Conservation (phyloP, 2,113 vertebrate genomes). For the Labeo rohita region DNA sequence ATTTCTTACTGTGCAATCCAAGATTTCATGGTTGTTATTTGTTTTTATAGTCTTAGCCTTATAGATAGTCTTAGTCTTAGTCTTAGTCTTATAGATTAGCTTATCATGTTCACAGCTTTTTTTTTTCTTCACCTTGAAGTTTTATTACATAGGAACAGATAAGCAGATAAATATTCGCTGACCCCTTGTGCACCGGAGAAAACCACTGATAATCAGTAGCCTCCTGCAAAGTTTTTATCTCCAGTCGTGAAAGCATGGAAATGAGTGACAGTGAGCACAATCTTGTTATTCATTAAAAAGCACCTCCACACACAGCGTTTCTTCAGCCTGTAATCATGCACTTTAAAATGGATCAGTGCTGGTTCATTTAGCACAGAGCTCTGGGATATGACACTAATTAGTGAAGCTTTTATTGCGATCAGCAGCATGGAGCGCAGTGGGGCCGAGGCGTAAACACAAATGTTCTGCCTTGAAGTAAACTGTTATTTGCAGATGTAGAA, state of each 20-base stretch:
- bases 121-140: slow-evolving; percentile 17
- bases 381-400: slow-evolving; percentile 23
- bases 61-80: too few relatives aligned
- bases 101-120: neutral
- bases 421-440: neutral
- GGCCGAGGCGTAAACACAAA: neutral
- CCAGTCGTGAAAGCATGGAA: slow-evolving; percentile 2
- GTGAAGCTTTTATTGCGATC: slow-evolving; percentile 23
- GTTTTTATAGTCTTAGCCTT: neutral
- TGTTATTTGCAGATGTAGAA: slow-evolving; percentile 19
- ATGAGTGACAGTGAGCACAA: neutral
- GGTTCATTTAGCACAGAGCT: slow-evolving; percentile 37
- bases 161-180: neutral
- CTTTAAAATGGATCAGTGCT: slow-evolving; percentile 44
- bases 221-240: neutral
- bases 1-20: neutral
- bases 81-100: neutral
- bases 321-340: neutral
- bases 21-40: neutral
- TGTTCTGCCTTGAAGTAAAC: slow-evolving; percentile 24
- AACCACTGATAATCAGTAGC: neutral
- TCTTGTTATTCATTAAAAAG: slow-evolving; percentile 19
- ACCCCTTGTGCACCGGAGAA: neutral
- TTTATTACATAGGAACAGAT: slow-evolving; percentile 19
- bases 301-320: neutral